Evolutionary conservation across 2,113 vertebrate genomes (phyloP).

Genomic region (Gasterosteus aculeatus): DNA sequence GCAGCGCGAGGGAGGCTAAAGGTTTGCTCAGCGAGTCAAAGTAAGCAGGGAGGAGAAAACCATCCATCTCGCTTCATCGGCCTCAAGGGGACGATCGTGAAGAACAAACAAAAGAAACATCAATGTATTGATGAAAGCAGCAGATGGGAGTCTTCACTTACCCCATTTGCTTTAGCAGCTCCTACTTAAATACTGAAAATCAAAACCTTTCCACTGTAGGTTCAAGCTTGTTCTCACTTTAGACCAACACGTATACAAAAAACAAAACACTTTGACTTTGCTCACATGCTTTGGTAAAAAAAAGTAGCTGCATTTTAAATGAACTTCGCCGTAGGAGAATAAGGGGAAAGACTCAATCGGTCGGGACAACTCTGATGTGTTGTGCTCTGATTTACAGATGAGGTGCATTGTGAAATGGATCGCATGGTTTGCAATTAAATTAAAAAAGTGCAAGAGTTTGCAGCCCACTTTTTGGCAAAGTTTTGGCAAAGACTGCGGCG

Average conservation of each 20-base stretch:
- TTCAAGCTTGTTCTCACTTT: not conserved
- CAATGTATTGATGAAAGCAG: constrained; percentile 20
- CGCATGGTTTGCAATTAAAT: not conserved
- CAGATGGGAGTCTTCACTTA: not conserved
- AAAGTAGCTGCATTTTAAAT: not conserved
- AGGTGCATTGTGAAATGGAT: not conserved
- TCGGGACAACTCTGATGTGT: not conserved
- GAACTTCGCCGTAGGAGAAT: not conserved
- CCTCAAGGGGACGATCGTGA: constrained; percentile 19
- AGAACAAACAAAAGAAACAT: constrained; percentile 39
- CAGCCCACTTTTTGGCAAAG: no score
- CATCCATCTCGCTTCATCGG: constrained; percentile 41
- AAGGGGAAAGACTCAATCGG: not conserved
- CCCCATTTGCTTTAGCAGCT: accelerated
- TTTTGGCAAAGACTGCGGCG: not conserved
- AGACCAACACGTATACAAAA: not conserved
- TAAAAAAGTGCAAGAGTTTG: not conserved
- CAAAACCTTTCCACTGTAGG: not conserved
- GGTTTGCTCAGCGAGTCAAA: constrained; percentile 47
- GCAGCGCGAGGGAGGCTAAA: constrained; percentile 20
- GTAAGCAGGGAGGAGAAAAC: constrained; percentile 22
- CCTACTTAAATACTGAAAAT: not conserved
- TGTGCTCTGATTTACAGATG: not conserved
- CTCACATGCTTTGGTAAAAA: not conserved
- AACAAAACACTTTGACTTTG: not conserved